Percentiles rank a stretch among this genome's conserved stretches.
These are phyloP conservation scores for Tribolium freemani DNA, from an alignment of 2,888 invertebrate genomes.

Conservation along the genomic window DNA sequence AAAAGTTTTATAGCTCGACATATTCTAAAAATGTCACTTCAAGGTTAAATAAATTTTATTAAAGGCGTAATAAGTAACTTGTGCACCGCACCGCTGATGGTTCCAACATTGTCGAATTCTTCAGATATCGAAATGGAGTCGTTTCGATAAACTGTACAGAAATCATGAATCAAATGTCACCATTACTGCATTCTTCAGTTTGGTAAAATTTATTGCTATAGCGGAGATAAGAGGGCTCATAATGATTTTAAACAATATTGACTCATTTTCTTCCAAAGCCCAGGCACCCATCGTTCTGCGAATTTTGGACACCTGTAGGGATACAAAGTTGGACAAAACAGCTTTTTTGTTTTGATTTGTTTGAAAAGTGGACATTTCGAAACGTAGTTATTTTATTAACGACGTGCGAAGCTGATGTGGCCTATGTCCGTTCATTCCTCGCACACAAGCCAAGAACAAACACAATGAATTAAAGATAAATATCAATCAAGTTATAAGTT, in stretches of 20 bases:
- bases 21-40: conserved; percentile 37
- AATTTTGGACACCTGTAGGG: no score
- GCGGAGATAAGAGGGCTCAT: conserved; percentile 13
- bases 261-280: background rate
- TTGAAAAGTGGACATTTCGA: background rate
- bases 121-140: conserved; percentile 41
- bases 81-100: conserved; percentile 7
- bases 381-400: conserved; percentile 6
- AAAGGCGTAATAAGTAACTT: conserved; percentile 10
- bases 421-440: conserved; percentile 6
- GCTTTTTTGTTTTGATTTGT: no score
- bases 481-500: conserved; percentile 64
- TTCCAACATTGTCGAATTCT: conserved; percentile 34
- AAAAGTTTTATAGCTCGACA: conserved; percentile 31
- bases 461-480: conserved; percentile 60
- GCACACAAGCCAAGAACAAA: conserved; percentile 30
- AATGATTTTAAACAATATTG: conserved; percentile 10
- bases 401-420: conserved; percentile 15
- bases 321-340: no score
- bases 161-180: conserved; percentile 41
- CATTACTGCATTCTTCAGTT: conserved; percentile 34
- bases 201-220: conserved; percentile 34
- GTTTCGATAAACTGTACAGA: conserved; percentile 28
- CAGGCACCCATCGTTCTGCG: no score
- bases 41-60: conserved; percentile 37